Evolutionary conservation across 2,113 vertebrate species (phyloP), one percentile per base, ranked within the genome.

Genomic region (western clawed frog (Xenopus tropicalis)): DNA sequence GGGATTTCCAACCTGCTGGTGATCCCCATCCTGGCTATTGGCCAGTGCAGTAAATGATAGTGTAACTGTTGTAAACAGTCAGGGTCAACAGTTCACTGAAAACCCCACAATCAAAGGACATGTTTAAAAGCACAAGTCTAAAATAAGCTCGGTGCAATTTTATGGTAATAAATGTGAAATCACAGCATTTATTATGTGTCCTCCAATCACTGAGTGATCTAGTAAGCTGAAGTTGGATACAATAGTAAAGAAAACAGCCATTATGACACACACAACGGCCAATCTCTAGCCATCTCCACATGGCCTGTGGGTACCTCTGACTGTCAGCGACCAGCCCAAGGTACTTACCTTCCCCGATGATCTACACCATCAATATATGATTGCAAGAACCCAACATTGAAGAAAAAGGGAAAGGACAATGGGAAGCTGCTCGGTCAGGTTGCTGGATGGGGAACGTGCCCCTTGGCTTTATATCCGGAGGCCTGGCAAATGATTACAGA

Each of bases 331-430:
- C 29, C 66, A 57, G 19, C 70, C 20, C 51, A 61, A 51, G 77
- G 63, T 25, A 78, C 87, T 86, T 81, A 87, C 89, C 86, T 86
- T 79, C 78, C 78, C 85, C 83, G 67, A 72, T 6, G 81, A 75
- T 66, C 82, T 86, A 90, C 86, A 88, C 81, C 89, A 90, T 91
- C 83, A 69, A 79, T 70, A 72, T 65, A 58, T 73, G 71, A 74
- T 79, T 54, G 74, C 65, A 65, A 25, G 70, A 51, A 16, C 58
- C 72, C 56, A 57, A 23, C 72, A 24, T 11, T 69, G 66, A 62
- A 43, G 66, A 17, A 68, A 62, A 48, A 46, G 44, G 23, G 42
- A 37, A 54, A 0, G 56, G 71, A 20, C 9, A 22, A 57, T 13
- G 20, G 66, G 46, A n/a, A 20, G 56, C 23, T 46, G 57, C 65